phyloP scores from a whole-genome alignment of 1,140 invertebrate genomes.

The Araneus ventricosus region DNA sequence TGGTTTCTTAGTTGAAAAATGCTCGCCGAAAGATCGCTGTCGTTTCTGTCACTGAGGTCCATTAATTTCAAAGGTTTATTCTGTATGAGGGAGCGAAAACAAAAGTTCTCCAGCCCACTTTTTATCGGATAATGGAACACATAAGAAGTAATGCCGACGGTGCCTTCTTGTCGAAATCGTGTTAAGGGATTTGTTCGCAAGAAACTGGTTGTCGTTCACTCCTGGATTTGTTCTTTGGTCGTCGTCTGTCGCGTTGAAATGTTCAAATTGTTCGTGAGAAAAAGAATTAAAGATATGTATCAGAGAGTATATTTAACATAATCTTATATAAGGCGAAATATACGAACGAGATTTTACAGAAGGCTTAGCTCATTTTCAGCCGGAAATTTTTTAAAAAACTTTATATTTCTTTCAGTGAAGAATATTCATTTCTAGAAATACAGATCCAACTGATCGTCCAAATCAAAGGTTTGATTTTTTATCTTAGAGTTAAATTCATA shows the following conservation, averaged over 20 bases:
- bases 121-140: background rate
- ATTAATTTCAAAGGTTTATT: background rate
- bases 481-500: too few relatives aligned
- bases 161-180: slow-evolving; percentile 9
- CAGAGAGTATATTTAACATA: too few relatives aligned
- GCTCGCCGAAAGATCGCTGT: background rate
- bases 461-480: too few relatives aligned
- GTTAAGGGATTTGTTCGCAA: background rate
- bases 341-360: too few relatives aligned
- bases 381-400: too few relatives aligned
- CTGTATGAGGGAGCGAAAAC: background rate
- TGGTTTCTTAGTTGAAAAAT: slow-evolving; percentile 5
- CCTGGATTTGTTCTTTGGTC: background rate
- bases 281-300: background rate
- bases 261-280: background rate
- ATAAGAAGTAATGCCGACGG: background rate
- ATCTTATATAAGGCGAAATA: too few relatives aligned
- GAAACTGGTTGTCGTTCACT: background rate
- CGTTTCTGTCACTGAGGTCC: background rate
- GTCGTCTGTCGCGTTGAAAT: background rate
- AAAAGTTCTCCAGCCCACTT: background rate
- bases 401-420: too few relatives aligned
- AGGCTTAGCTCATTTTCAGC: too few relatives aligned
- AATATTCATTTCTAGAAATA: too few relatives aligned
- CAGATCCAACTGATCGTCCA: too few relatives aligned